These are phyloP conservation scores for Tetraodon nigroviridis DNA, from an alignment of 2,113 vertebrate species.

Conservation along the genomic window DNA sequence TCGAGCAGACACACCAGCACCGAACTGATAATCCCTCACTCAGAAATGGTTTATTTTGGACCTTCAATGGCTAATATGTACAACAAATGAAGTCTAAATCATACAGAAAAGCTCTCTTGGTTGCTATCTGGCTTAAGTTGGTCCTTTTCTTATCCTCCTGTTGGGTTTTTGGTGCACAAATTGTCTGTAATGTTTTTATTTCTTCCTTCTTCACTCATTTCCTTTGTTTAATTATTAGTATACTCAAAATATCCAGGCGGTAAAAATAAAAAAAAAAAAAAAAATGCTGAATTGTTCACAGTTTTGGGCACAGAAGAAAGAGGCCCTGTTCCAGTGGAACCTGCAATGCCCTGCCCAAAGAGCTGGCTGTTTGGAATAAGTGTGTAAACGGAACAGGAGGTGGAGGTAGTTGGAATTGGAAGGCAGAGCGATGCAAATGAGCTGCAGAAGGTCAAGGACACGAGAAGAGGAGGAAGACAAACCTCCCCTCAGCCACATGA, in stretches of 20 bases:
- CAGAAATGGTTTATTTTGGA: conserved; percentile 39
- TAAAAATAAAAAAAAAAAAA: conserved; percentile 25
- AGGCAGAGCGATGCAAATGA: conserved; percentile 1
- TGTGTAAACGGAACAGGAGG: neutral
- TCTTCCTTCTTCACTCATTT: conserved; percentile 16
- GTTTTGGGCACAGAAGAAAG: conserved; percentile 13
- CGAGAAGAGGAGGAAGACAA: conserved; percentile 3
- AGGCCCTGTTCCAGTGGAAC: neutral
- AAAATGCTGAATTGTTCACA: conserved; percentile 22
- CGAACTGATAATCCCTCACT: conserved; percentile 32
- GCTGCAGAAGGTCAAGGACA: conserved; percentile 32
- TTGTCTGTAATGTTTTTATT: conserved; percentile 7
- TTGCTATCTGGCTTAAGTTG: neutral
- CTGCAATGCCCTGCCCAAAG: conserved; percentile 10
- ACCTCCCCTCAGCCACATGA: too few relatives aligned
- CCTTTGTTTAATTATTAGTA: conserved; percentile 19
- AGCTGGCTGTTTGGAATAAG: conserved; percentile 1
- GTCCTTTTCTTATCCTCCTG: neutral
- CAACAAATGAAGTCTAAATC: neutral
- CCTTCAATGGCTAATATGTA: conserved; percentile 9
- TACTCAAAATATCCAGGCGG: conserved; percentile 7
- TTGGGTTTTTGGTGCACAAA: neutral
- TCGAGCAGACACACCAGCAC: conserved; percentile 16
- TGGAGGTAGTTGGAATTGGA: conserved; percentile 11
- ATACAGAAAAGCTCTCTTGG: neutral